phyloP scores from a whole-genome alignment of 2,113 vertebrate genomes.

The Oncorhynchus clarkii region DNA sequence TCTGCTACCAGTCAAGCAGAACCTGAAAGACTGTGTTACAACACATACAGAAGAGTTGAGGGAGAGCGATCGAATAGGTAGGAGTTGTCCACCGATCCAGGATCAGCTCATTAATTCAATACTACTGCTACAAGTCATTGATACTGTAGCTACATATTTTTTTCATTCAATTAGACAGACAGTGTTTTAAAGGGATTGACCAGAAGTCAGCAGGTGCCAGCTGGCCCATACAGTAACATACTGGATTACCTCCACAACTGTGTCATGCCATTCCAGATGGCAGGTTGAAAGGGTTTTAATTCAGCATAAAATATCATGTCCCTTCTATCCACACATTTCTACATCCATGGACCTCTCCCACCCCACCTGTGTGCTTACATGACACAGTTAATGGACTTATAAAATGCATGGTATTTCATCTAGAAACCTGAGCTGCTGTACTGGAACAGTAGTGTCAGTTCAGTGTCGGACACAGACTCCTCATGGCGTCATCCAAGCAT shows the following conservation, averaged over 20 bases:
- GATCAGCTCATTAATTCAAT: background rate
- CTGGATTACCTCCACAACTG: background rate
- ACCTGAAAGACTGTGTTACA: background rate
- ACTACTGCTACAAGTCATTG: background rate
- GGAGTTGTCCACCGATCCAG: background rate
- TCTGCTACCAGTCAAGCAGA: too few species aligned
- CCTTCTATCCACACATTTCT: background rate
- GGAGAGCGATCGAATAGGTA: background rate
- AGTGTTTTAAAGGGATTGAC: background rate
- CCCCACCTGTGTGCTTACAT: background rate
- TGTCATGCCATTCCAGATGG: background rate
- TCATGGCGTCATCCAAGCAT: background rate
- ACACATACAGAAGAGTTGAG: background rate
- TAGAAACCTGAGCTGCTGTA: conserved; percentile 5
- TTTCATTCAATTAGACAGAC: background rate
- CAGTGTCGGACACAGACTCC: background rate
- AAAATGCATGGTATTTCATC: conserved; percentile 4
- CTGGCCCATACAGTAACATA: background rate
- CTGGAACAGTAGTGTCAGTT: background rate
- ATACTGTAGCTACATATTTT: background rate
- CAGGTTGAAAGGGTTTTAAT: background rate
- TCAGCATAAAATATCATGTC: background rate
- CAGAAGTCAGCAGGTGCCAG: background rate
- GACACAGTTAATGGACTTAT: background rate
- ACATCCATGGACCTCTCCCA: background rate